Evolutionary conservation across 2,113 vertebrate genomes (phyloP).

Genomic region (Mixornis gularis): DNA sequence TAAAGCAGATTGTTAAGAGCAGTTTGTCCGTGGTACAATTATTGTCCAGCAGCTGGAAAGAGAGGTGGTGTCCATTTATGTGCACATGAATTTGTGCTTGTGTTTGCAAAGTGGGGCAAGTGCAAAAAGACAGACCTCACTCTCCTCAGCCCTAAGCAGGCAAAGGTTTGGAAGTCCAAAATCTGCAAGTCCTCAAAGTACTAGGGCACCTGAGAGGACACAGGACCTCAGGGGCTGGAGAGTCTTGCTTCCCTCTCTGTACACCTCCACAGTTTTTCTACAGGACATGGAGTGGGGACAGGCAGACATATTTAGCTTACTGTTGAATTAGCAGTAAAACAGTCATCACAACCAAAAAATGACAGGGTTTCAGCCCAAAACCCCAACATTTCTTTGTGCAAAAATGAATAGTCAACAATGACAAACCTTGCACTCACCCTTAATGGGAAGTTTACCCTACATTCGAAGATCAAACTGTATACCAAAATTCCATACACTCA

Average conservation of each 20-base stretch:
- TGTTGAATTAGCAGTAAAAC: background rate
- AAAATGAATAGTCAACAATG: background rate
- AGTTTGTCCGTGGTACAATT: background rate
- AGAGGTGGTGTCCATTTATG: background rate
- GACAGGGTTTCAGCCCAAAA: background rate
- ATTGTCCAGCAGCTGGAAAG: background rate
- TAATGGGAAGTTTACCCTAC: background rate
- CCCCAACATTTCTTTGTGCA: background rate
- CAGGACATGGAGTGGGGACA: background rate
- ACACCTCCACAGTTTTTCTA: background rate
- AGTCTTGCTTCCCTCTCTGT: background rate
- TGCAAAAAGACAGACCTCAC: background rate
- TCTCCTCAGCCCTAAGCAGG: background rate
- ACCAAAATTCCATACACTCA: background rate
- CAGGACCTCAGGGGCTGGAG: background rate
- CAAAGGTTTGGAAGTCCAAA: background rate
- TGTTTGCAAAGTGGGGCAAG: background rate
- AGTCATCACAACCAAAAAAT: background rate
- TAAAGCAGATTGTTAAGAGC: background rate
- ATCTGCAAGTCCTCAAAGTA: background rate
- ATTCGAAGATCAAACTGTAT: background rate
- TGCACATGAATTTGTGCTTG: background rate
- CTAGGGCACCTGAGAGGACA: background rate
- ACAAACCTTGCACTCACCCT: background rate
- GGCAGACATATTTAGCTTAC: background rate